Percentiles rank a stretch among this genome's conserved stretches.
Evolutionary conservation across 2,797 vertebrate species (phyloP).

Genomic region (Neopelma chrysocephalum): DNA sequence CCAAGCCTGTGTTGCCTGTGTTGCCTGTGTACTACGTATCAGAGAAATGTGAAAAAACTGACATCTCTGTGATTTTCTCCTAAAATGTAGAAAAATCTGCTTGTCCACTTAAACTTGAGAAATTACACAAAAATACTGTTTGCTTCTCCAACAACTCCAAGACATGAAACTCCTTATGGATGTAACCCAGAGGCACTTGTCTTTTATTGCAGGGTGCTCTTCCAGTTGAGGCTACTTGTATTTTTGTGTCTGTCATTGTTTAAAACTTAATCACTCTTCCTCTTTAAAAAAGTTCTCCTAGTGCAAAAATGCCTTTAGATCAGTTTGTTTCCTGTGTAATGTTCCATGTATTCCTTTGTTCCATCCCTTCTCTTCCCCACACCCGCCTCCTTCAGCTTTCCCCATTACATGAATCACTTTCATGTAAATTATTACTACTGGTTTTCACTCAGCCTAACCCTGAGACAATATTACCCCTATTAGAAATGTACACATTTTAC

Average conservation of each 20-base stretch:
- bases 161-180: background rate
- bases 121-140: background rate
- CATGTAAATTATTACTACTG: slow-evolving; percentile 39
- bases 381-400: slow-evolving; percentile 24
- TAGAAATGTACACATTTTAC: slow-evolving; percentile 47
- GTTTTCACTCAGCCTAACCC: slow-evolving; percentile 6
- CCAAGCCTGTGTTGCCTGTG: background rate
- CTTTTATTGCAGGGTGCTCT: background rate
- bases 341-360: slow-evolving; percentile 68
- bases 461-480: background rate
- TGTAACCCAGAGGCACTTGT: background rate
- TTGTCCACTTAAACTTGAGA: background rate
- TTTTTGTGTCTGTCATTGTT: slow-evolving; percentile 25
- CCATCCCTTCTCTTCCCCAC: background rate
- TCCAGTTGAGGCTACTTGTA: background rate
- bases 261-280: slow-evolving; percentile 54
- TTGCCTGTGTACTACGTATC: background rate
- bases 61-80: background rate
- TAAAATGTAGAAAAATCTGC: background rate
- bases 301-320: slow-evolving; percentile 59
- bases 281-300: slow-evolving; percentile 53
- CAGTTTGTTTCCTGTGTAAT: slow-evolving; percentile 54
- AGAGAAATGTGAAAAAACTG: background rate
- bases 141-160: background rate
- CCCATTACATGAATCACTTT: slow-evolving; percentile 9